These are phyloP conservation scores for Latrodectus hesperus DNA, from an alignment of 2,888 invertebrate species.

Conservation along the genomic window DNA sequence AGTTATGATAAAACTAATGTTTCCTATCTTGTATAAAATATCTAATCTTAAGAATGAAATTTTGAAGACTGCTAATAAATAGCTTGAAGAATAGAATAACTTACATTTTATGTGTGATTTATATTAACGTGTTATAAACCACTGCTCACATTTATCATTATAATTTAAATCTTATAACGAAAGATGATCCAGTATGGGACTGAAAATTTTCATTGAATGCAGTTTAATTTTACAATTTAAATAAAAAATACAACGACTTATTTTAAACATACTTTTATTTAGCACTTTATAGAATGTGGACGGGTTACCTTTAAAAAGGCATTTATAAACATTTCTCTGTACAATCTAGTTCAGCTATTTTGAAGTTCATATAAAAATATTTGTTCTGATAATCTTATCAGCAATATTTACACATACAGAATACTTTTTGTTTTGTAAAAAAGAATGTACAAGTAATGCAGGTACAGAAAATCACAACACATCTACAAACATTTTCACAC, in stretches of 20 bases:
- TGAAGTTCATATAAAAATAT: constrained; percentile 64
- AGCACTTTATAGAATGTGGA: constrained; percentile 59
- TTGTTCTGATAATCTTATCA: constrained; percentile 60
- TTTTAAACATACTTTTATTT: constrained; percentile 49
- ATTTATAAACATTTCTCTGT: constrained; percentile 61
- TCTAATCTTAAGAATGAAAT: too few relatives aligned
- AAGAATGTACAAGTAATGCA: constrained; percentile 53
- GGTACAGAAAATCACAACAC: constrained; percentile 40
- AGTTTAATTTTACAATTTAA: too few relatives aligned
- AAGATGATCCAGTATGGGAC: too few relatives aligned
- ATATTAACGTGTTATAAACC: too few relatives aligned
- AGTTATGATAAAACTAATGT: too few relatives aligned
- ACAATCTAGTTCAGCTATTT: constrained; percentile 47
- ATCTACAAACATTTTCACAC: constrained; percentile 58
- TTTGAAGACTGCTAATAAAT: too few relatives aligned
- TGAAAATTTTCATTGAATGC: too few relatives aligned
- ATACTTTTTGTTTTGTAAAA: constrained; percentile 32
- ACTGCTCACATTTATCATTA: too few relatives aligned
- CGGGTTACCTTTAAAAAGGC: constrained; percentile 53
- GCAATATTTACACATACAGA: constrained; percentile 58
- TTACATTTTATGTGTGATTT: too few relatives aligned
- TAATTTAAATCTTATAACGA: too few relatives aligned
- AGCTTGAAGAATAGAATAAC: too few relatives aligned
- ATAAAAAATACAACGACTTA: background rate
- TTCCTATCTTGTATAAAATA: too few relatives aligned